phyloP scores from a whole-genome alignment of 1,140 invertebrate species.

The Ceratina japonica region DNA sequence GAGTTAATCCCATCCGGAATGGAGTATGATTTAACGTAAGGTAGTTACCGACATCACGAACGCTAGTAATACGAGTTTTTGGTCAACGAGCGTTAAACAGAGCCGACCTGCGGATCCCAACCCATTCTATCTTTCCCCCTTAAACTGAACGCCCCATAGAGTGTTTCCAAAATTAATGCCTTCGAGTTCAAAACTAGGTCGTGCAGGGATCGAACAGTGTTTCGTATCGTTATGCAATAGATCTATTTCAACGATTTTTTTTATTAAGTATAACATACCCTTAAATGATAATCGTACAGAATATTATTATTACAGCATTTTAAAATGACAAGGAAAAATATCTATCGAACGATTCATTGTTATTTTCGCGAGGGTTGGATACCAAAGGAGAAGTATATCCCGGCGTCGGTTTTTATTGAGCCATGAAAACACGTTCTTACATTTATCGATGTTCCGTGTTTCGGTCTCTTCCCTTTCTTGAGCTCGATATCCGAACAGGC shows the following conservation, averaged over 20 bases:
- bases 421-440: constrained; percentile 7
- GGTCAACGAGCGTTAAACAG: constrained; percentile 1
- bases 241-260: constrained; percentile 41
- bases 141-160: not conserved
- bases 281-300: not conserved
- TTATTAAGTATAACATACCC: constrained; percentile 32
- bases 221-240: not conserved
- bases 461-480: not conserved
- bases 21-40: constrained; percentile 54
- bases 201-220: not conserved
- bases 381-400: constrained; percentile 2
- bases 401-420: constrained; percentile 11
- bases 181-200: constrained; percentile 48
- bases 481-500: not conserved
- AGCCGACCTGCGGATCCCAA: constrained; percentile 6
- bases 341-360: not conserved
- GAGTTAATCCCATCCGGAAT: constrained; percentile 53
- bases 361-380: constrained; percentile 2
- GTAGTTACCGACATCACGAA: constrained; percentile 13
- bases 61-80: not conserved
- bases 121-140: too few species aligned
- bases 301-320: too few species aligned
- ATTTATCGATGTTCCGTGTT: not conserved
- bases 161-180: constrained; percentile 50
- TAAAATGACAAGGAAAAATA: not conserved